These are phyloP conservation scores for Acridotheres tristis DNA, from an alignment of 2,797 vertebrate species.

Conservation along the genomic window DNA sequence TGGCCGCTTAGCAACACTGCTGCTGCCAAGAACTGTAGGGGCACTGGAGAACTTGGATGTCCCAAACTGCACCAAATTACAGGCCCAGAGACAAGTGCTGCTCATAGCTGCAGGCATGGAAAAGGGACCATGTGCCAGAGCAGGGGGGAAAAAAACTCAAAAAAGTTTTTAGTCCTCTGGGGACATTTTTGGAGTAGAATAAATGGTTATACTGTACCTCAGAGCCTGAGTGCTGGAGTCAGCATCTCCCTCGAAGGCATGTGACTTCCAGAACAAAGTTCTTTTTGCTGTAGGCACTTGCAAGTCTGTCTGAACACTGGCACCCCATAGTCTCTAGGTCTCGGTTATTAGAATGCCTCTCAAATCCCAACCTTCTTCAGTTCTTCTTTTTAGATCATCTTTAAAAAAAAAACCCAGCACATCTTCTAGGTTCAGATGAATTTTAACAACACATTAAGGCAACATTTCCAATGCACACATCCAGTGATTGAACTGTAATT, in stretches of 20 bases:
- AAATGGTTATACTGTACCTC: not conserved
- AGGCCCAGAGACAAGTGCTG: not conserved
- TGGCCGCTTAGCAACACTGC: not conserved
- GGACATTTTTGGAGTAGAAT: not conserved
- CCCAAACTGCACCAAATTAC: not conserved
- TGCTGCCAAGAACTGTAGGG: slow-evolving; percentile 21
- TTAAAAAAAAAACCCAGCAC: not conserved
- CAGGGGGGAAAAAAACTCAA: fast-evolving
- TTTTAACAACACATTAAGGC: not conserved
- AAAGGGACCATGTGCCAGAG: not conserved
- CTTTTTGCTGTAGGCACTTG: not conserved
- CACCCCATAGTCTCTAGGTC: not conserved
- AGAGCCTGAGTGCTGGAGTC: not conserved
- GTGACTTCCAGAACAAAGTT: slow-evolving; percentile 20
- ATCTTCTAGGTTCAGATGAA: not conserved
- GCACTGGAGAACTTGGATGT: not conserved
- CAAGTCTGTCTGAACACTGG: not conserved
- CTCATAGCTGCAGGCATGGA: slow-evolving; percentile 12
- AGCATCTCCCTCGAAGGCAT: not conserved
- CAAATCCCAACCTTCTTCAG: not conserved
- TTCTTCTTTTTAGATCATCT: not conserved
- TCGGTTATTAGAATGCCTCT: not conserved
- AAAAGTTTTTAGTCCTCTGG: not conserved
- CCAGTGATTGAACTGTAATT: not conserved
- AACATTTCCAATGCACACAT: not conserved